Evolutionary conservation across 2,113 vertebrate genomes (phyloP), one percentile per base, ranked within the genome.

Genomic region (Tangachromis dhanisi): DNA sequence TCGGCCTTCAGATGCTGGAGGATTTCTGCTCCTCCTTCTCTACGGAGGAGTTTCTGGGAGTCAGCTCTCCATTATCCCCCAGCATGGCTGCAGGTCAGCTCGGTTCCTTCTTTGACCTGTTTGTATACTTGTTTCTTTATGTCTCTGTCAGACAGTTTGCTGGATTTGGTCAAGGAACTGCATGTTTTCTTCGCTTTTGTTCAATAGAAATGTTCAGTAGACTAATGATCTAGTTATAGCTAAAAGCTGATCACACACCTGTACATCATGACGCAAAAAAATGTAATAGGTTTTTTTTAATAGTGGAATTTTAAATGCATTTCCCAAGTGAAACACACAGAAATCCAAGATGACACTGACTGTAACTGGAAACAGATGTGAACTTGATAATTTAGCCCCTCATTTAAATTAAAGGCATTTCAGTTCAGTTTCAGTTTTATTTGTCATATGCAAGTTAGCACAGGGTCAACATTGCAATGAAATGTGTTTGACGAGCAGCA

Each of bases 11-110:
- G 90, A 98, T 99, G 95, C 95, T 99, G 68, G 83, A 61, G 88
- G 98, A 99, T 90, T 99, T 98, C 96, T 99, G 97, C 84, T 94
- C 93, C 31, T 93, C 96, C 0, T 98, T 98, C 93, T 5, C 66
- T 9, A 85, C 93, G 2, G 98, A 99, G 3, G 93, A 95, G 68
- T 96, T 96, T 73, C 91, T 99, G 85, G 98, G 98, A n/a, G 71
- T 99, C 95, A 98, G 98, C 90, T 95, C 89, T 80, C 98, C 98
- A 0, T 90, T 99, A 66, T 98, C 98, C 73, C 49, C 96, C 54
- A 93, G 95, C 82, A 98, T 99, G 98, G 96, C 94, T 83, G 95
- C 95, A 97, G 98, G 98, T 99, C 92, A 93, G 86, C 76, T 0
- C 0, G 51, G 8, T 3, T 47, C 71, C 24, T 38, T 9, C 17